These are phyloP conservation scores for Enteromius fasciolatus DNA, from an alignment of 2,797 vertebrate species.

Conservation along the genomic window DNA sequence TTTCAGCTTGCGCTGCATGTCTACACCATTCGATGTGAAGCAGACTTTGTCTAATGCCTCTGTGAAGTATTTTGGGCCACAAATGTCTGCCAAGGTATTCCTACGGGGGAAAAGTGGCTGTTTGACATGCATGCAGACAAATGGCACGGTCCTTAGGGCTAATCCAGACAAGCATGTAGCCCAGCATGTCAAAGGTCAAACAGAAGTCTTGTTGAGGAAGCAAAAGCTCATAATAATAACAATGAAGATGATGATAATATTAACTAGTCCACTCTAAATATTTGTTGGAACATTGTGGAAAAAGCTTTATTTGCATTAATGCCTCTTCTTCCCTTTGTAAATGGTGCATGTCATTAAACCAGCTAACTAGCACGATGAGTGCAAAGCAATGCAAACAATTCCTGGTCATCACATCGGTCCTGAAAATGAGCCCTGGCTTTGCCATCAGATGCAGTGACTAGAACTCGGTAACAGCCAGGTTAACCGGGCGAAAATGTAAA, in stretches of 20 bases:
- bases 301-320: slow-evolving; percentile 58
- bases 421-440: slow-evolving; percentile 31
- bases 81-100: slow-evolving; percentile 39
- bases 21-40: slow-evolving; percentile 39
- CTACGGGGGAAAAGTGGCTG: slow-evolving; percentile 26
- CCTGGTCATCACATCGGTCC: slow-evolving; percentile 46
- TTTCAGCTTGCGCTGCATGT: slow-evolving; percentile 44
- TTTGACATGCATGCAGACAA: slow-evolving; percentile 38
- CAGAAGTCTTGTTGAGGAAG: slow-evolving; percentile 64
- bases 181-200: slow-evolving; percentile 53
- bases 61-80: slow-evolving; percentile 39
- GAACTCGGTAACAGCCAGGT: not conserved
- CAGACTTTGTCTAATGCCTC: slow-evolving; percentile 43
- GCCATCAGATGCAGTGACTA: not conserved
- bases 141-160: slow-evolving; percentile 21
- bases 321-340: slow-evolving; percentile 40
- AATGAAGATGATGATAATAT: slow-evolving; percentile 39
- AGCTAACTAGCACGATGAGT: slow-evolving; percentile 44
- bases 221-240: slow-evolving; percentile 57
- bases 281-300: slow-evolving; percentile 51
- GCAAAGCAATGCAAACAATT: slow-evolving; percentile 44
- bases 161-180: slow-evolving; percentile 19
- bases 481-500: slow-evolving; percentile 44
- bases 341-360: slow-evolving; percentile 47
- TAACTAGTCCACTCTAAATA: slow-evolving; percentile 53